Conservation (phyloP, 2,113 vertebrate species). For the Archocentrus centrarchus region DNA sequence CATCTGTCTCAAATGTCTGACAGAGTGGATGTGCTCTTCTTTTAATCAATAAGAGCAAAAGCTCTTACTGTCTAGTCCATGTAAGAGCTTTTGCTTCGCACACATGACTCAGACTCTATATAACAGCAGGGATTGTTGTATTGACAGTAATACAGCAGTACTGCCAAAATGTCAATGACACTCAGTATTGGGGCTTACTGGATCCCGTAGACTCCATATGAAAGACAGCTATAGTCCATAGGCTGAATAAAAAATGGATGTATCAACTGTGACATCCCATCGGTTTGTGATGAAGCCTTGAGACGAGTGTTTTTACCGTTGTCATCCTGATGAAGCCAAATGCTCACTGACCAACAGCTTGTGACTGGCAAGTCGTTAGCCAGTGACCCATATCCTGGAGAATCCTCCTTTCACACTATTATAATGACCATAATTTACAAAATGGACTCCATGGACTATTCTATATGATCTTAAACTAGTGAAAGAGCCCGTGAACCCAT, state of each 20-base stretch:
- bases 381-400: background rate
- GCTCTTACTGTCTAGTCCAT: background rate
- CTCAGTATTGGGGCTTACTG: background rate
- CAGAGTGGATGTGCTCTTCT: background rate
- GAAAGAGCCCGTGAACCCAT: background rate
- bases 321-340: background rate
- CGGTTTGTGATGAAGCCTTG: background rate
- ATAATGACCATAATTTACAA: background rate
- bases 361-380: slow-evolving; percentile 1
- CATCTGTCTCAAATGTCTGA: background rate
- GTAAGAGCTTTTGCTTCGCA: background rate
- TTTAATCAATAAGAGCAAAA: background rate
- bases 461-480: background rate
- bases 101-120: background rate
- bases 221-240: too few species aligned
- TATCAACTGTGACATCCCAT: background rate
- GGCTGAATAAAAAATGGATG: background rate
- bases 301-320: background rate
- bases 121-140: background rate
- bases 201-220: accelerated
- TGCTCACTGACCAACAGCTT: slow-evolving; percentile 2
- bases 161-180: background rate
- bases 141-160: background rate
- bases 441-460: background rate
- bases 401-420: background rate